A percentile compares a stretch with the other conserved stretches of the same genome.
Conservation (phyloP, 2,113 vertebrate genomes). For the Dasyornis broadbenti region DNA sequence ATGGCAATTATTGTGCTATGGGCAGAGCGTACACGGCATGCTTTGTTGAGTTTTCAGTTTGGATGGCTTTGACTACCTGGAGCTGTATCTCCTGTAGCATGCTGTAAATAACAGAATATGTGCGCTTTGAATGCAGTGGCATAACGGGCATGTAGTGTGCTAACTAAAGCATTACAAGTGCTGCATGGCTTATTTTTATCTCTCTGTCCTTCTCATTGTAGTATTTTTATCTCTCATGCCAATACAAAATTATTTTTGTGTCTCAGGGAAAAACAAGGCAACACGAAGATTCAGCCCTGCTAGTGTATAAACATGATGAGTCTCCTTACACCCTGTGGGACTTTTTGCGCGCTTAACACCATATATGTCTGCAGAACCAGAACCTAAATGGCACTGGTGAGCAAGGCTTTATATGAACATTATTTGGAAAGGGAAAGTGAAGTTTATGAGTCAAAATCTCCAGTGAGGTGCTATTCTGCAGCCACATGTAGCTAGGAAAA, state of each 20-base stretch:
- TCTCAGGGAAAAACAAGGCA: not conserved
- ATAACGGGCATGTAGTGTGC: fast-evolving
- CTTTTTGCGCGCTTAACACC: not conserved
- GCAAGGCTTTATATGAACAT: not conserved
- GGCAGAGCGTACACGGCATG: not conserved
- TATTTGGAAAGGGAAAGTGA: not conserved
- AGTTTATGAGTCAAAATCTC: not conserved
- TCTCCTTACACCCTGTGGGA: not conserved
- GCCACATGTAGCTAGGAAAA: not conserved
- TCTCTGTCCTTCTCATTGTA: not conserved
- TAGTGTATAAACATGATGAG: not conserved
- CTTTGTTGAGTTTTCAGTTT: not conserved
- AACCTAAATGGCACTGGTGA: not conserved
- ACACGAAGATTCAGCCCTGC: not conserved
- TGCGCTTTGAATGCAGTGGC: not conserved
- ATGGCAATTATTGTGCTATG: not conserved
- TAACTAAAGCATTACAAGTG: slow-evolving; percentile 10
- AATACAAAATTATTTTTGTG: slow-evolving; percentile 12
- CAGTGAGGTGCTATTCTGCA: not conserved
- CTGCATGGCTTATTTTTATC: slow-evolving; percentile 33
- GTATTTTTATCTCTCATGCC: slow-evolving; percentile 17
- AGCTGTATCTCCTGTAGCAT: fast-evolving
- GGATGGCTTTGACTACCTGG: not conserved
- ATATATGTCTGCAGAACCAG: not conserved
- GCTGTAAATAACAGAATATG: not conserved